A percentile compares a stretch with the other conserved stretches of the same genome.
Evolutionary conservation across 2,888 invertebrate species (phyloP).

Genomic region (Metopia argyrocephala): DNA sequence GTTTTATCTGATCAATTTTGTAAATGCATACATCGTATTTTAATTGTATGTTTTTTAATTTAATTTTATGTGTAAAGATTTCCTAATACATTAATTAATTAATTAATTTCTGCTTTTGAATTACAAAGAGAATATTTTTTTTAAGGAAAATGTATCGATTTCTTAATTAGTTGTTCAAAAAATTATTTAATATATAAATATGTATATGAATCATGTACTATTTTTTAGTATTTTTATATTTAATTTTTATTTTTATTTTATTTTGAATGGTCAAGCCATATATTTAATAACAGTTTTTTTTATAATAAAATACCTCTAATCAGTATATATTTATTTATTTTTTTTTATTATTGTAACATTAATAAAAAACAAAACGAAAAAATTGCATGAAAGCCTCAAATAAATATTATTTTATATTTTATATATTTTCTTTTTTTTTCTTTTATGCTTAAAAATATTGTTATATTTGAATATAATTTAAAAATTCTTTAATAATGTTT

Average conservation of each 20-base stretch:
- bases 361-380: conserved; percentile 45
- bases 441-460: conserved; percentile 8
- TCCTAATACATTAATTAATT: conserved; percentile 55
- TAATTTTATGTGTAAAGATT: conserved; percentile 22
- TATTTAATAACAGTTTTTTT: conserved; percentile 17
- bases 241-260: conserved; percentile 11
- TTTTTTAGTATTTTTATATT: conserved; percentile 63
- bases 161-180: conserved; percentile 65
- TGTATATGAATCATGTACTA: conserved; percentile 64
- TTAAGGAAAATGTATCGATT: conserved; percentile 68
- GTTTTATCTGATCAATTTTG: conserved; percentile 63
- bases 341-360: conserved; percentile 67
- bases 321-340: conserved; percentile 61
- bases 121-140: conserved; percentile 65
- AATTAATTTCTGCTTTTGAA: conserved; percentile 56
- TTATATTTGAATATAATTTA: conserved; percentile 67
- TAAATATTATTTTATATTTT: conserved; percentile 53
- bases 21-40: conserved; percentile 49
- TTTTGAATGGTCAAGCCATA: conserved; percentile 31
- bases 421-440: conserved; percentile 52
- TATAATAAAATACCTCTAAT: conserved; percentile 62
- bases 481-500: conserved; percentile 19
- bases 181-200: conserved; percentile 66
- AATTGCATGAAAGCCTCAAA: conserved; percentile 63
- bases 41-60: conserved; percentile 13